A percentile compares a stretch with the other conserved stretches of the same genome.
Evolutionary conservation across 2,797 vertebrate species (phyloP).

Genomic region (Tympanoctomys barrerae): DNA sequence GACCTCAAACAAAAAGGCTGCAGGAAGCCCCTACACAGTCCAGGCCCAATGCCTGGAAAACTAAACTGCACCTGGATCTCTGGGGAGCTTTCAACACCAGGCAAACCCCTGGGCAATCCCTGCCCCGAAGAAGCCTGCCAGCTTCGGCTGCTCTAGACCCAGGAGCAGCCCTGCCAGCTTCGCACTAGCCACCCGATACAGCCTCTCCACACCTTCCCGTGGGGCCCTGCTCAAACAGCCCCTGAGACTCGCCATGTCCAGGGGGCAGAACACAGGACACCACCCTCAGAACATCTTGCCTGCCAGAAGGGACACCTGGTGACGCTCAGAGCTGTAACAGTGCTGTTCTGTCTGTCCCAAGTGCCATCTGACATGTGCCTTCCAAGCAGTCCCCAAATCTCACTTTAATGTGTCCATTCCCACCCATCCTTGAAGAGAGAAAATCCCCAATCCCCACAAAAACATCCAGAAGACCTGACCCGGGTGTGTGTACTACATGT

Average conservation of each 20-base stretch:
- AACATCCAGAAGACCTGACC: neutral
- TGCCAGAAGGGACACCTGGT: neutral
- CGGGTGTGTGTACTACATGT: neutral
- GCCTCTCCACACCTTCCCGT: neutral
- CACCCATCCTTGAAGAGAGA: slow-evolving; percentile 4
- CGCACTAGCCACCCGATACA: neutral
- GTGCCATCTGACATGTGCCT: neutral
- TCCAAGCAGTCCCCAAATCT: slow-evolving; percentile 16
- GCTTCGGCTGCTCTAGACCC: too few relatives aligned
- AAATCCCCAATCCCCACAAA: neutral
- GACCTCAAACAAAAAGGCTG: neutral
- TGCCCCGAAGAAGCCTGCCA: too few relatives aligned
- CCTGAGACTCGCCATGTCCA: neutral
- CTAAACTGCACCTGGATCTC: neutral
- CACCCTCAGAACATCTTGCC: neutral
- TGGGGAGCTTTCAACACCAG: neutral
- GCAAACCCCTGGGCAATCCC: neutral
- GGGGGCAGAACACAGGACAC: neutral
- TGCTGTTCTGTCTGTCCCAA: neutral
- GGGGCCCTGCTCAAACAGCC: neutral
- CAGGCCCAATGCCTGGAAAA: neutral
- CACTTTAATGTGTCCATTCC: neutral
- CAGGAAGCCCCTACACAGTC: neutral
- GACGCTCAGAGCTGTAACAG: neutral
- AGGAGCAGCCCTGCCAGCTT: rapidly evolving